These are phyloP conservation scores for Artibeus lituratus DNA, from an alignment of 2,797 vertebrate genomes.

Conservation along the genomic window DNA sequence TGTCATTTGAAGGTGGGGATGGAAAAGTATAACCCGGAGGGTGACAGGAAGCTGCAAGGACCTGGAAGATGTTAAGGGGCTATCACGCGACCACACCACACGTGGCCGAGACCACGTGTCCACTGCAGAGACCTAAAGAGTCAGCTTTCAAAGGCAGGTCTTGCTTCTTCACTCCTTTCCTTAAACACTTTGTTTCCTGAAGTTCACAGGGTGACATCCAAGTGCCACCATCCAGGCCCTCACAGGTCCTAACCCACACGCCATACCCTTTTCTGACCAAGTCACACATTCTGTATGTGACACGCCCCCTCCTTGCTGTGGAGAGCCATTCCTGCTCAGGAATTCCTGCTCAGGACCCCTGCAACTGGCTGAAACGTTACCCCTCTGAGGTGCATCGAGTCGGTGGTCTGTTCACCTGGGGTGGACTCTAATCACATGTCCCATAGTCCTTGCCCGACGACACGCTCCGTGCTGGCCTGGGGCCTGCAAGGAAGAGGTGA, in stretches of 20 bases:
- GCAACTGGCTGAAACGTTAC: neutral
- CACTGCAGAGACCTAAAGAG: rapidly evolving
- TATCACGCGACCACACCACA: too few species aligned
- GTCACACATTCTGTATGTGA: rapidly evolving
- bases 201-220: neutral
- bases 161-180: neutral
- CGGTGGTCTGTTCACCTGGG: too few species aligned
- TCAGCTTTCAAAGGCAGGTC: neutral
- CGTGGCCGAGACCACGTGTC: neutral
- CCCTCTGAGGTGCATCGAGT: neutral
- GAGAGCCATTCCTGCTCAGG: neutral
- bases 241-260: neutral
- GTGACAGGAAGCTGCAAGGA: rapidly evolving
- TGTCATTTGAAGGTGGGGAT: neutral
- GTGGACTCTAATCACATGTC: neutral
- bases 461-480: rapidly evolving
- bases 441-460: rapidly evolving
- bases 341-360: too few species aligned
- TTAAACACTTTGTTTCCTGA: neutral
- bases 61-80: neutral
- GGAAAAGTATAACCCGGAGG: rapidly evolving
- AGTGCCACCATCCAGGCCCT: neutral
- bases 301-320: neutral
- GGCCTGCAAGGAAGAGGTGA: neutral
- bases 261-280: neutral